Evolutionary conservation across 1,140 invertebrate species (phyloP), one percentile per base, ranked within the genome.

Genomic region (Drosophila nikananu): DNA sequence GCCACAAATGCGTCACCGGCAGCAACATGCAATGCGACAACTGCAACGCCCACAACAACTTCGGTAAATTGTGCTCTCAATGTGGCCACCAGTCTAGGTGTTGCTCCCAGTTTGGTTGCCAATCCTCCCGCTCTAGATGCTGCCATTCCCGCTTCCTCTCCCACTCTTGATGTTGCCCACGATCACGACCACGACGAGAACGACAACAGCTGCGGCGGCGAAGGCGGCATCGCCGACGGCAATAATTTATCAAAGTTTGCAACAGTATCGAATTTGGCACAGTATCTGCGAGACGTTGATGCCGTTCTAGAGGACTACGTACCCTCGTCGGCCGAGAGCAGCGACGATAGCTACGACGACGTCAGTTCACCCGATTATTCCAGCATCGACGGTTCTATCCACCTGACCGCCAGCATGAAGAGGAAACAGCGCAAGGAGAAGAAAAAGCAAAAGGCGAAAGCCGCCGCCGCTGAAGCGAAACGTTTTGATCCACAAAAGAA

Each of bases 171-270:
- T 60, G 61, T 48, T 62, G 32, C 54, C 60, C 86, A 81, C 84
- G 81, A 75, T 81, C 81, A 75, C 81, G 77, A 63, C 72, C 72
- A 83, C 70, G 77, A 74, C 67, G 32, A 32, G 61, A 63, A 42
- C 81, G 51, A 54, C 76, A 87, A 86, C 86, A 90, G 86, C 86
- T 86, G 81, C 79, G 80, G 81, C 79, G 80, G 67, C 73, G 80
- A 84, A 75, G 72, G 44, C 44, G 21, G 27, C 27, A 27, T 27
- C 30, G 30, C 61, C 73, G 80, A 81, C 67, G 66, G 83, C 81
- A 92, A 91, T 89, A 92, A 91, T 92, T 92, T 92, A 92, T 91
- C 91, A 92, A 92, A 92, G 86, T 92, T 92, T 91, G 91, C 91
- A 86, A 92, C 91, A 92, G 91, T 92, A 92, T 92, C 84, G 91